These are phyloP conservation scores for Spinibarbus caldwelli DNA, from an alignment of 2,797 vertebrate species.

Conservation along the genomic window DNA sequence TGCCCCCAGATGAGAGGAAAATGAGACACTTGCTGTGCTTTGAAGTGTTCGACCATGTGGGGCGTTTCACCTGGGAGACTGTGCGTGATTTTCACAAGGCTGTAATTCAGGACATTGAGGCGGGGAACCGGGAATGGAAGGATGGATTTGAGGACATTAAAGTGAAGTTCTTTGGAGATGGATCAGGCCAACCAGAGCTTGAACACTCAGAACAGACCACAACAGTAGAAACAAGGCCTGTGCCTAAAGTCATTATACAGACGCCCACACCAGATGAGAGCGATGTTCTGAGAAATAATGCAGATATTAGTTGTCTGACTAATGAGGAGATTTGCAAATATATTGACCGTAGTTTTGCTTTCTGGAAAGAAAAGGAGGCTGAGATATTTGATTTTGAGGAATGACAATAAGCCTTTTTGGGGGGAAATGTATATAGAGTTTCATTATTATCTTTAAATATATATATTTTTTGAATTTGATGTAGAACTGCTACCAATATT, in stretches of 20 bases:
- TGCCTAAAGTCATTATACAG: constrained; percentile 74
- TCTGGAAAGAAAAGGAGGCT: constrained; percentile 98
- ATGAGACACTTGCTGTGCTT: constrained; percentile 95
- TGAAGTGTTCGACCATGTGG: constrained; percentile 94
- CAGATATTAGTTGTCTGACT: constrained; percentile 77
- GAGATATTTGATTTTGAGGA: constrained; percentile 92
- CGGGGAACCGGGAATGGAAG: constrained; percentile 87
- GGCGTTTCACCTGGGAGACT: constrained; percentile 87
- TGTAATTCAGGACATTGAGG: constrained; percentile 88
- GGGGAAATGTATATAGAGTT: background rate
- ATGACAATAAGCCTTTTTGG: constrained; percentile 35
- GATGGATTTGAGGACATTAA: constrained; percentile 95
- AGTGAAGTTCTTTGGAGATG: constrained; percentile 83
- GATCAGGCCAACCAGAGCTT: constrained; percentile 29
- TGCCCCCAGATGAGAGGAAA: constrained; percentile 88
- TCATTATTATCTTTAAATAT: constrained; percentile 65
- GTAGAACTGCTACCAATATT: constrained; percentile 21
- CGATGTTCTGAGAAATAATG: constrained; percentile 51
- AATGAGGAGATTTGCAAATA: constrained; percentile 92
- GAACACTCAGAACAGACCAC: constrained; percentile 60
- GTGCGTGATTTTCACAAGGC: constrained; percentile 91
- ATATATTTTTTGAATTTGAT: constrained; percentile 30
- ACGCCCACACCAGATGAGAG: constrained; percentile 73
- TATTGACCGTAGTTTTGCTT: constrained; percentile 94
- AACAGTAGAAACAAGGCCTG: constrained; percentile 67